Percentiles rank a stretch among this genome's conserved stretches.
These are phyloP conservation scores for Cordylochernes scorpioides DNA, from an alignment of 2,888 invertebrate species.

Conservation along the genomic window DNA sequence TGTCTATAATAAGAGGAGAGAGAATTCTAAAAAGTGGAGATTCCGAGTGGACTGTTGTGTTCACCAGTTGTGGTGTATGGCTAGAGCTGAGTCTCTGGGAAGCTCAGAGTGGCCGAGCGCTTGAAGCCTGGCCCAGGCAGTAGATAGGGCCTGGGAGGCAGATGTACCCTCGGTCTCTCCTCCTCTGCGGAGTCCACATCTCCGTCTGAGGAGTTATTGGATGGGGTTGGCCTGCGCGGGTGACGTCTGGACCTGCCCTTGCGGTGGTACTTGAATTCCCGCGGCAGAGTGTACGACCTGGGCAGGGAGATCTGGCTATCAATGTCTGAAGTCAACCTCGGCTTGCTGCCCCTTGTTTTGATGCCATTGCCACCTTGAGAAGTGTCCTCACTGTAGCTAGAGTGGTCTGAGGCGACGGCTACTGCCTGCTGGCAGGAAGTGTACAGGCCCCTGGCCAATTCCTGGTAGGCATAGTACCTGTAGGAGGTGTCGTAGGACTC, in stretches of 20 bases:
- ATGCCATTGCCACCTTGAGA: too few species aligned
- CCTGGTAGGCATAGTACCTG: slow-evolving; percentile 26
- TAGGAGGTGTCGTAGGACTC: slow-evolving; percentile 34
- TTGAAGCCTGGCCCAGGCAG: too few species aligned
- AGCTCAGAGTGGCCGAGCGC: too few species aligned
- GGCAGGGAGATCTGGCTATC: slow-evolving; percentile 50
- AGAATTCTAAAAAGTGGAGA: too few species aligned
- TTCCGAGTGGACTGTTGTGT: too few species aligned
- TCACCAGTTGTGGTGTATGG: too few species aligned
- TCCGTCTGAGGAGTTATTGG: slow-evolving; percentile 61
- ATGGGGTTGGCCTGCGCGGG: slow-evolving; percentile 38
- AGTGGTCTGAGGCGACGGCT: slow-evolving; percentile 8
- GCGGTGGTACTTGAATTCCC: slow-evolving; percentile 55
- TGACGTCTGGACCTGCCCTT: slow-evolving; percentile 30
- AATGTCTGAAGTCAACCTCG: slow-evolving; percentile 37
- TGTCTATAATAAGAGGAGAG: too few species aligned
- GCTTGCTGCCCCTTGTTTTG: slow-evolving; percentile 5
- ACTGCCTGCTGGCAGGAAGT: slow-evolving; percentile 4
- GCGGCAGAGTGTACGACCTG: slow-evolving; percentile 52
- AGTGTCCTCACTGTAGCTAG: slow-evolving; percentile 11
- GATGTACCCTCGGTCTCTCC: too few species aligned
- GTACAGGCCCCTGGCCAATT: slow-evolving; percentile 8
- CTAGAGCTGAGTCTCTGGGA: too few species aligned
- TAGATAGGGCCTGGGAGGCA: too few species aligned
- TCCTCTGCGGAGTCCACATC: slow-evolving; percentile 15